phyloP scores from a whole-genome alignment of 1,140 invertebrate species.

The Berghia stephanieae region DNA sequence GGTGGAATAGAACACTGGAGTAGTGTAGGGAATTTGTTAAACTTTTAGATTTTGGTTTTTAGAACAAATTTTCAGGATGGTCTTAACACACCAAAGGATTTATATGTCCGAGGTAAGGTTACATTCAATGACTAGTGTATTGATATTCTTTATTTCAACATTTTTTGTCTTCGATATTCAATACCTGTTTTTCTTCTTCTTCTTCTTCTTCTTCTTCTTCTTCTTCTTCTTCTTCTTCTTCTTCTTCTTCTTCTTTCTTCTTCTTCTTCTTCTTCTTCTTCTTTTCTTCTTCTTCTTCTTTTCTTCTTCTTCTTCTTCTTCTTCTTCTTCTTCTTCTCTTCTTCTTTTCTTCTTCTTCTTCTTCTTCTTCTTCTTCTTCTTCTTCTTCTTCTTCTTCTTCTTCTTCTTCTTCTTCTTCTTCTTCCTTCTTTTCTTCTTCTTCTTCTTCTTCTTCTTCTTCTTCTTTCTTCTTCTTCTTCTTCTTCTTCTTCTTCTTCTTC shows the following conservation, averaged over 20 bases:
- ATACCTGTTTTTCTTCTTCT: conserved; percentile 12
- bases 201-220: conserved; percentile 15
- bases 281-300: neutral
- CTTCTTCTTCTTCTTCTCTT: conserved; percentile 3
- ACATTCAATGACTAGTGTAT: no score
- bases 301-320: neutral
- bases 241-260: conserved; percentile 5
- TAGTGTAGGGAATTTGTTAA: neutral
- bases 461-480: neutral
- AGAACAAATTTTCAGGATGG: neutral
- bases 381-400: neutral
- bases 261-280: neutral
- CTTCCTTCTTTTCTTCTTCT: neutral
- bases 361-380: conserved; percentile 16
- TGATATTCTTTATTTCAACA: neutral
- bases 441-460: neutral
- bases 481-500: conserved; percentile 5
- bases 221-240: conserved; percentile 15
- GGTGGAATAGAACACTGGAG: neutral
- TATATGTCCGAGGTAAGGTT: neutral
- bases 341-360: conserved; percentile 21
- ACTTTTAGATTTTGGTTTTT: neutral
- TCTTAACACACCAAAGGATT: neutral
- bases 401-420: neutral
- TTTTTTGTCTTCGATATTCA: neutral